Evolutionary conservation across 2,113 vertebrate genomes (phyloP).

Genomic region (Cairina moschata): DNA sequence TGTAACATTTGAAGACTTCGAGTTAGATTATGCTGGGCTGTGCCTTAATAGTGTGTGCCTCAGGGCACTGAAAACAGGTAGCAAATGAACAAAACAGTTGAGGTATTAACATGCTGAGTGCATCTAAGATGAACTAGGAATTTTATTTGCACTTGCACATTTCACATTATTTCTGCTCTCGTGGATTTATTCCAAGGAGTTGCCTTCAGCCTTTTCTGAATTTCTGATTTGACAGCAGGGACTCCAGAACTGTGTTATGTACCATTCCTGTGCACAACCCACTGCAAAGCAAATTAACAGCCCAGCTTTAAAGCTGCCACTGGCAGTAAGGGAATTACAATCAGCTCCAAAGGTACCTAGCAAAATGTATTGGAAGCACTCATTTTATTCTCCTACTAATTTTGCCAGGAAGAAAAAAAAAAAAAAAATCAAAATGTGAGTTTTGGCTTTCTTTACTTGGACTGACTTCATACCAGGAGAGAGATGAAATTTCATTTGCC

Average conservation of each 20-base stretch:
- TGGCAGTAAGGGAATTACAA: neutral
- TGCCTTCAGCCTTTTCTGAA: neutral
- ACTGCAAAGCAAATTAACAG: neutral
- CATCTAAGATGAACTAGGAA: neutral
- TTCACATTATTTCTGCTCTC: neutral
- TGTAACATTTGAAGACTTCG: neutral
- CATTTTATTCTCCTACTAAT: neutral
- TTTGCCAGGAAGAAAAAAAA: neutral
- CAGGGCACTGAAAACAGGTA: neutral
- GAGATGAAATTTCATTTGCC: neutral
- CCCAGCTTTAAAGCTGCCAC: neutral
- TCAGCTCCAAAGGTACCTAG: accelerated
- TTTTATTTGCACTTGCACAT: neutral
- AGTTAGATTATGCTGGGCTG: neutral
- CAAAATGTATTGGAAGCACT: neutral
- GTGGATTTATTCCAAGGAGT: neutral
- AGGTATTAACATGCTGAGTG: neutral
- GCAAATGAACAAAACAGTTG: neutral
- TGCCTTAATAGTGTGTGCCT: neutral
- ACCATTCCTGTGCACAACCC: neutral
- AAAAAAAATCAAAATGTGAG: accelerated
- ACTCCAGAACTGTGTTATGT: too few species aligned
- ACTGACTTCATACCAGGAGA: neutral
- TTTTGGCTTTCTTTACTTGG: neutral
- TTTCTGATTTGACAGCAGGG: neutral